A percentile compares a stretch with the other conserved stretches of the same genome.
Conservation (phyloP, 35 echinoderm and acorn worm species). For the Amphiura filiformis region DNA sequence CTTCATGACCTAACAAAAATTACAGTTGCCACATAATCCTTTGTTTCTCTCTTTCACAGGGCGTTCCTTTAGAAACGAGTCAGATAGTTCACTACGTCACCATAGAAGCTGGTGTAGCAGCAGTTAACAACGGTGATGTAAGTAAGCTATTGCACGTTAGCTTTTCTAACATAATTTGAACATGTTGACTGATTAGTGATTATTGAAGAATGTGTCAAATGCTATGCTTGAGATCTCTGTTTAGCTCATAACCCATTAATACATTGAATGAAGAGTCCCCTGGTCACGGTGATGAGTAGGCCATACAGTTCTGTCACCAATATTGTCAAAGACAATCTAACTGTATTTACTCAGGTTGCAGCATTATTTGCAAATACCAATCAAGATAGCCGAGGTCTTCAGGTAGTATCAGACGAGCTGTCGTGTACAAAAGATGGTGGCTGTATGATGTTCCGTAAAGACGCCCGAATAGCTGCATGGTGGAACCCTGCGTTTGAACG, state of each 20-base stretch:
- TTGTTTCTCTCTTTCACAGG: too few relatives aligned
- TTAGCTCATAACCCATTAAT: too few relatives aligned
- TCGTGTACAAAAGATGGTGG: conserved; percentile 37
- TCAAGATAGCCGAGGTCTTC: not conserved
- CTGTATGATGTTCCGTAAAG: conserved; percentile 45
- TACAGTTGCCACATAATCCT: too few relatives aligned
- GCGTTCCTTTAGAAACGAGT: conserved; percentile 14
- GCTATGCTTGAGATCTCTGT: too few relatives aligned
- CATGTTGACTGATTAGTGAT: too few relatives aligned
- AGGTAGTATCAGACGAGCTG: not conserved
- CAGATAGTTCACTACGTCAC: conserved; percentile 15
- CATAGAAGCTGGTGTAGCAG: not conserved
- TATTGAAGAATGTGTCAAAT: too few relatives aligned
- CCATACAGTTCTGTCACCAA: too few relatives aligned
- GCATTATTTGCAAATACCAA: conserved; percentile 13
- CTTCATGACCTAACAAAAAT: too few relatives aligned
- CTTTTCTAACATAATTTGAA: not conserved
- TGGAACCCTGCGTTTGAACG: conserved; percentile 54
- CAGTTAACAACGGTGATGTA: not conserved
- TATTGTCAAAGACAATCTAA: too few relatives aligned
- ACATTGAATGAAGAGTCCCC: too few relatives aligned
- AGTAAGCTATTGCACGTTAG: too few relatives aligned
- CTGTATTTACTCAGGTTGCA: conserved; percentile 7
- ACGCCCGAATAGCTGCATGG: conserved; percentile 34
- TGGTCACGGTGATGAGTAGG: too few relatives aligned